Evolutionary conservation across 2,797 vertebrate species (phyloP), one percentile per base, ranked within the genome.

Genomic region (Megalops cyprinoides): DNA sequence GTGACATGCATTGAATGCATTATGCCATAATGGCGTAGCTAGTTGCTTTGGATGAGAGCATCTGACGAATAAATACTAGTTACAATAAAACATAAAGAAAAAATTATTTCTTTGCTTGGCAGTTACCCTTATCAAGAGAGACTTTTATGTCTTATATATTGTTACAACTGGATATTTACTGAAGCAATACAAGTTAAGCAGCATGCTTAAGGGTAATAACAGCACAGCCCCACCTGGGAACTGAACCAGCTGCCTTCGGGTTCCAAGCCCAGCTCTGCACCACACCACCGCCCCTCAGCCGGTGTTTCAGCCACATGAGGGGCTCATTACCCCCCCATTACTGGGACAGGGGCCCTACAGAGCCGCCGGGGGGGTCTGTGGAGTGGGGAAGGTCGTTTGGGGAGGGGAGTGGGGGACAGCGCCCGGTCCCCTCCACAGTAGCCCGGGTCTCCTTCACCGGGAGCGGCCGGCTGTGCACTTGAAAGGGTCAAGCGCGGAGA

Each of bases 271-370:
- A 74, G 34, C 79, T 65, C 18, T 58, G 81, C 91, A 90, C 89
- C 88, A 90, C 86, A 91, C 91, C 93, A 86, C 87, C 89, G 87
- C 87, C 91, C 84, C 87, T 92, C 91, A 89, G 93, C 92, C 87
- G 94, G 92, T 94, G n/a, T n/a, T n/a, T 93, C 92, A 92, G 93
- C 90, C 90, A 89, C 9, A 58, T 60, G 58, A 25, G 25, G 91
- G 88, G 84, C 87, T 89, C 86, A 93, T 94, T 94, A 92, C 87
- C 42, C 81, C 86, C 83, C 81, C 86, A 18, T 53, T 53, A 53
- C 8, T 15, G 87, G 87, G 85, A 82, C 81, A 76, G 76, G 75
- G 23, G 67, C 49, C 78, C 79, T 79, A 83, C 87, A 79, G 75
- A 84, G 84, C 83, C 81, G 80, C 84, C 83, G 82, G 85, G 53